Evolutionary conservation across 2,797 vertebrate genomes (phyloP).

Genomic region (Sebastes iracundus): DNA sequence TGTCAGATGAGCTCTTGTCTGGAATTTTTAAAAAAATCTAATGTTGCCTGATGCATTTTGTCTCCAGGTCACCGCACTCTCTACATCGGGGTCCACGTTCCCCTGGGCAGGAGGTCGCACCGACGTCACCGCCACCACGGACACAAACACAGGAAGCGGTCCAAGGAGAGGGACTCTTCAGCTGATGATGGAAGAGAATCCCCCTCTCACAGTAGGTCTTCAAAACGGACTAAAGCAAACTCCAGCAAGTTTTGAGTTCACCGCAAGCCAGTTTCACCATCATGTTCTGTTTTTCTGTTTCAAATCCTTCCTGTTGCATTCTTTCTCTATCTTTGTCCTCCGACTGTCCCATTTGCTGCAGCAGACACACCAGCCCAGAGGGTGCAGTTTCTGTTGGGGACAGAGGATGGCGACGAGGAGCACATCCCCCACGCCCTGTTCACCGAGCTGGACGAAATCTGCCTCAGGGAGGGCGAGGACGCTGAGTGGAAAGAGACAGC

Average conservation of each 20-base stretch:
- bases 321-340: background rate
- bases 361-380: slow-evolving; percentile 96
- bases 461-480: slow-evolving; percentile 94
- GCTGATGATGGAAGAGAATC: slow-evolving; percentile 95
- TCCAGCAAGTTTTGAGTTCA: background rate
- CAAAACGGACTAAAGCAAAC: background rate
- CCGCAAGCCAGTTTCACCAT: background rate
- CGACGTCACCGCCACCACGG: slow-evolving; percentile 96
- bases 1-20: too few relatives aligned
- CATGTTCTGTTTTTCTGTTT: background rate
- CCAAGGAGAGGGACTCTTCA: slow-evolving; percentile 92
- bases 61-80: slow-evolving; percentile 91
- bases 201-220: slow-evolving; percentile 90
- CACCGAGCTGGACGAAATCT: slow-evolving; percentile 98
- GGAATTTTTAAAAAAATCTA: background rate
- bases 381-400: slow-evolving; percentile 98
- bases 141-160: slow-evolving; percentile 96
- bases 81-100: slow-evolving; percentile 98
- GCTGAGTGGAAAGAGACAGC: slow-evolving; percentile 98
- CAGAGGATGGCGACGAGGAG: slow-evolving; percentile 96
- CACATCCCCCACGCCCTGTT: slow-evolving; percentile 98
- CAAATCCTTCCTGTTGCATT: background rate
- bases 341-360: slow-evolving; percentile 28
- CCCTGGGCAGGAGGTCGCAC: slow-evolving; percentile 92
- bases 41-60: background rate